Base-by-base conservation (phyloP, 2,888 invertebrate genomes). In the Horisme vitalbata region DNA sequence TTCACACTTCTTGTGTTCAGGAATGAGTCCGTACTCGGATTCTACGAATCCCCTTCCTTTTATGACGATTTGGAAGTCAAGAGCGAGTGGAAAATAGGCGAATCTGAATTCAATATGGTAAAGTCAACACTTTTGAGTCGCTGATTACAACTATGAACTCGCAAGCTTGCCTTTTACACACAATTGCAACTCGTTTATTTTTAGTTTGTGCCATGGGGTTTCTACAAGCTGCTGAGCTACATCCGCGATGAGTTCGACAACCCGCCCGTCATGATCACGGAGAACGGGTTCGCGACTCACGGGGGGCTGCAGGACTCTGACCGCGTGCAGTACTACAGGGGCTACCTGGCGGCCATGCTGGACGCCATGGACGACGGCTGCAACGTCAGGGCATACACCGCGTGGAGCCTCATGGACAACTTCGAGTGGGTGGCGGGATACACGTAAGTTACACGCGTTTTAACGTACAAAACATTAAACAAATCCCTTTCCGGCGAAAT, bases 381-480 rank as follows among this genome's bases (percentile, higher is more conserved):
- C 7, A 70, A 89, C 37, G 60, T 91, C 1, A 62, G 57, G 28
- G 91, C 86, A 0, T 93, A 92, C 68, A 84, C 90, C 0, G 88
- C 88, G 2, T 93, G 93, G 92, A 91, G 91, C 37, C 71, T 93
- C 0, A 79, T 93, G 75, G 93, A 94, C 59, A 93, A 92, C 61
- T 92, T 93, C 59, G 93, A 93, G 65, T 93, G 93, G 92, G 62
- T 74, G 23, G 58, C 67, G 26, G 93, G 93, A 26, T 93, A 91
- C 61, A 75, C 68, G 85, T 91, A 73, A 83, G 86, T 71, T 10
- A 6, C 7, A 9, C 3, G 3, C 11, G 1, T 15, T 12, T 12
- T 24, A 4, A 24, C 8, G 10, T 7, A 8, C 24, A 24, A n/a
- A 4, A 9, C 9, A 2, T 9, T 23, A 9, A 9, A 9, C 2